A percentile compares a stretch with the other conserved stretches of the same genome.
Evolutionary conservation across 2,113 vertebrate genomes (phyloP).

Genomic region (Phaetusa simplex): DNA sequence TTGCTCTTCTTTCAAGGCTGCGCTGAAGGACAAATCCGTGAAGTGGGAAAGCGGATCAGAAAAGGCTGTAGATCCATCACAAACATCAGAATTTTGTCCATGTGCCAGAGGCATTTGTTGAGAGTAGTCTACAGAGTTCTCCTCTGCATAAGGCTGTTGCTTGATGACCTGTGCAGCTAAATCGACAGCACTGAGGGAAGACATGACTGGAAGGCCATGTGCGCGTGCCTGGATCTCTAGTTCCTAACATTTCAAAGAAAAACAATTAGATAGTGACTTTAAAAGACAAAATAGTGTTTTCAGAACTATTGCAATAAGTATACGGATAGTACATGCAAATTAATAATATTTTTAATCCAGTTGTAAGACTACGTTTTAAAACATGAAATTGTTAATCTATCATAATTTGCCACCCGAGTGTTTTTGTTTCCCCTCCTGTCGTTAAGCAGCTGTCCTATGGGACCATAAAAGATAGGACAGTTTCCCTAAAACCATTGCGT

Average conservation of each 20-base stretch:
- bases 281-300: background rate
- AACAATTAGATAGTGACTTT: background rate
- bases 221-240: conserved; percentile 94
- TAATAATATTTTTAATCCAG: background rate
- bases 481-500: background rate
- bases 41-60: conserved; percentile 96
- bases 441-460: background rate
- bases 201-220: conserved; percentile 86
- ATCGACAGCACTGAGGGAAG: conserved; percentile 77
- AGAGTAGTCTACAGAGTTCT: conserved; percentile 81
- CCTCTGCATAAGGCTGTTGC: conserved; percentile 83
- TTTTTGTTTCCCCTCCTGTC: background rate
- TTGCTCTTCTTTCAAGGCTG: conserved; percentile 92
- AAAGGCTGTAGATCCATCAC: conserved; percentile 81
- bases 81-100: conserved; percentile 71
- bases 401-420: background rate
- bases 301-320: background rate
- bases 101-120: conserved; percentile 73
- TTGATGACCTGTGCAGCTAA: conserved; percentile 83
- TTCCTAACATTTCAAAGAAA: conserved; percentile 79
- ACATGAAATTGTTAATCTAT: background rate
- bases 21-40: conserved; percentile 93
- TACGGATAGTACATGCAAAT: background rate
- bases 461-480: background rate
- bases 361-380: background rate